Evolutionary conservation across 2,113 vertebrate genomes (phyloP), one percentile per base, ranked within the genome.

Genomic region (Galbula dea): DNA sequence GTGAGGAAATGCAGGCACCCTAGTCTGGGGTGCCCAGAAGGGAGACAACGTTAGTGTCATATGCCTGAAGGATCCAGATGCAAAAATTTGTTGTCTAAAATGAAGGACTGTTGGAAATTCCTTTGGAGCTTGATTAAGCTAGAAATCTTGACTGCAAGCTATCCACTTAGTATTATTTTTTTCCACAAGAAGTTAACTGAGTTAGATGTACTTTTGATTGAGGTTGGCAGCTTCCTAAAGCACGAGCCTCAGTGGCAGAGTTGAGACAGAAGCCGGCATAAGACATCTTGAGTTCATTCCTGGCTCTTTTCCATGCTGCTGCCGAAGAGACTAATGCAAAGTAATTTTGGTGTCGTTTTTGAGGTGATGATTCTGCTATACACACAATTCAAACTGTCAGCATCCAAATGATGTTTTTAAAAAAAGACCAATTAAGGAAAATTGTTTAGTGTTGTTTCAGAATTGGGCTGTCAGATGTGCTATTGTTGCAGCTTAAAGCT

Each of bases 371-470:
- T 94, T 97, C 87, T 96, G 61, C 58, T 89, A n/a, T n/a, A 57
- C 51, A 16, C 37, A n/a, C 71, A 89, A 87, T 97, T 95, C 90
- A 77, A 95, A 59, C 75, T 96, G 96, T 96, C 93, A 96, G 45
- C 8, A 1, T 87, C 93, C 73, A 94, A 94, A 76, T 91, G 43
- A 81, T 92, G 66, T 45, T 89, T 54, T 43, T 43, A 96, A 37
- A 36, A 95, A 96, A 95, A 90, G 84, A 83, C 86, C 81, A 96
- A 95, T 97, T 97, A 97, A 95, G 80, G 93, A 77, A 91, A 97
- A 96, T 95, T 43, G 73, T 94, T 96, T 77, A 20, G 73, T 73
- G 72, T 93, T n/a, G 52, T 93, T 90, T 96, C 72, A 89, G 83
- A 97, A 94, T 88, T 93, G 65, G 79, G 43, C 91, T 97, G 94